Base-by-base conservation (phyloP, 1,140 invertebrate species). In the Archegozetes longisetosus region DNA sequence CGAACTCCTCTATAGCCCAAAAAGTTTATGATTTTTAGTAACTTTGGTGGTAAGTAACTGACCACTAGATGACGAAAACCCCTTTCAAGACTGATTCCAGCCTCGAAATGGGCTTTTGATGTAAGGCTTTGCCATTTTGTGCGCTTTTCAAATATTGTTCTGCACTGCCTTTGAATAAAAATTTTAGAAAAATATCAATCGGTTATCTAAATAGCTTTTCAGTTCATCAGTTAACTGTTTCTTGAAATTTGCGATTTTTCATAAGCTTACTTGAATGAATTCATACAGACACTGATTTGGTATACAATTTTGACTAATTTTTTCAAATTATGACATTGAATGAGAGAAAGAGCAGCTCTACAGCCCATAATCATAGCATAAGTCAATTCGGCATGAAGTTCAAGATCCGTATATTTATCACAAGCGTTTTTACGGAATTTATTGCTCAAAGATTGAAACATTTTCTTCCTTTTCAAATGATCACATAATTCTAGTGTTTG, bases 131-230 rank as follows among this genome's bases (percentile, higher is more conserved):
- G 24, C 57, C 57, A 58, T 2, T 40, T 20, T 4, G 48, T 50
- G 26, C 57, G 57, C n/a, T 58, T 58, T 26, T 58, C 57, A 53
- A 25, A 58, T 9, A 58, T 49, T 23, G 48, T n/a, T 20, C 57
- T 40, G 25, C 57, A 58, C 50, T 58, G 48, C 29, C 57, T 58
- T n/a, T 28, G 6, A 23, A 9, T 24, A 14, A 23, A n/a, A n/a
- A n/a, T n/a, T n/a, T n/a, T 20, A 27, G 2, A 51, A 51, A 51
- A 49, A 53, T 51, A 40, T 40, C 6, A 9, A 40, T 40, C 32
- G 32, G 17, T 9, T 40, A 40, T 40, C 6, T 40, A n/a, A n/a
- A n/a, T n/a, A n/a, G n/a, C n/a, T n/a, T n/a, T n/a, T n/a, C n/a
- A n/a, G n/a, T n/a, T n/a, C 2, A 22, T 26, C 1, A 46, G 24